A percentile compares a stretch with the other conserved stretches of the same genome.
These are phyloP conservation scores for Chloebia gouldiae DNA, from an alignment of 2,113 vertebrate species.

Conservation along the genomic window DNA sequence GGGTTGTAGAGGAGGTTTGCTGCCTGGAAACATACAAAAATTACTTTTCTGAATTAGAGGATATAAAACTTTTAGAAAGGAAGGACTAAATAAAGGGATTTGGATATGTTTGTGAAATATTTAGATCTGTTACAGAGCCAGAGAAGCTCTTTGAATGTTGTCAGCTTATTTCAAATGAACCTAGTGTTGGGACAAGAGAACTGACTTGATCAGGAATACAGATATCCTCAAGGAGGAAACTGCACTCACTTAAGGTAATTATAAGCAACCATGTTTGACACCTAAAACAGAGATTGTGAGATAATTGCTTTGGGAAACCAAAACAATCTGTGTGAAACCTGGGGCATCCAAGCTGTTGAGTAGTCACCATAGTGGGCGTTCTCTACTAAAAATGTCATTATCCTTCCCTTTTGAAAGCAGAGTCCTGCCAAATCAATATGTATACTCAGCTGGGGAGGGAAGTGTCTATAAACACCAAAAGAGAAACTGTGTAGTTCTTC, in stretches of 20 bases:
- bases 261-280: not conserved
- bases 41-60: not conserved
- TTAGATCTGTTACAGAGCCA: not conserved
- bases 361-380: not conserved
- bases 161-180: not conserved
- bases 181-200: not conserved
- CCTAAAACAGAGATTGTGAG: not conserved
- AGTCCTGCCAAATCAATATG: not conserved
- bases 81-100: not conserved
- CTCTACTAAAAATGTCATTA: not conserved
- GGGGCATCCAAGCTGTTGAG: not conserved
- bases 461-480: not conserved
- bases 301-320: not conserved
- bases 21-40: not conserved
- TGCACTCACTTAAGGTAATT: not conserved
- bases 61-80: not conserved
- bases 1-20: not conserved
- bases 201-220: not conserved
- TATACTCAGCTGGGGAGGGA: fast-evolving
- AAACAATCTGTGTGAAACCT: not conserved
- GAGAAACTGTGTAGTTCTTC: not conserved
- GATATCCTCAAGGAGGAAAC: not conserved
- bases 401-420: not conserved
- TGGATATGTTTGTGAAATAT: not conserved
- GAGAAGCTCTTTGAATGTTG: not conserved